phyloP scores from a whole-genome alignment of 2,113 vertebrate genomes.

The Tetrao urogallus region DNA sequence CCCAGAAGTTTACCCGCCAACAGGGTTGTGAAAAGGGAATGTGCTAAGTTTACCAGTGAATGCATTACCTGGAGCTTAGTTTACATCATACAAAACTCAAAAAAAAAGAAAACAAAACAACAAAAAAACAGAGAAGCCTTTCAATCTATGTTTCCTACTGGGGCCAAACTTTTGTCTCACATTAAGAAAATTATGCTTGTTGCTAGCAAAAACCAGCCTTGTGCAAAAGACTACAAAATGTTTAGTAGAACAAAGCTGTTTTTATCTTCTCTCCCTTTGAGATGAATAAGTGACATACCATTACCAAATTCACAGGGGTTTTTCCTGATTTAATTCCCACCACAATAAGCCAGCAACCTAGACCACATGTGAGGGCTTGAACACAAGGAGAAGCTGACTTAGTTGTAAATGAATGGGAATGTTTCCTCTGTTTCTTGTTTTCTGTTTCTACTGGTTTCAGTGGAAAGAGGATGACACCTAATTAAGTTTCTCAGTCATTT shows the following conservation, averaged over 20 bases:
- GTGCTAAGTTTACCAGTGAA: neutral
- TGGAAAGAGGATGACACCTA: neutral
- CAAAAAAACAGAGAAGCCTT: neutral
- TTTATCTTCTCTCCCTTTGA: neutral
- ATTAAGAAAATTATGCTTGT: neutral
- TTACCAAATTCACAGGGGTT: neutral
- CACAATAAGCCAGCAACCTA: neutral
- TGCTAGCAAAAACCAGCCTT: neutral
- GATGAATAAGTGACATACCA: neutral
- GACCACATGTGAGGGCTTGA: neutral
- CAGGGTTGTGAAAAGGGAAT: neutral
- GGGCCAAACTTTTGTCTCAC: neutral
- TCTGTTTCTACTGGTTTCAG: neutral
- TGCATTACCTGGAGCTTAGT: neutral
- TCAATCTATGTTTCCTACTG: neutral
- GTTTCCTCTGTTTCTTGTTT: neutral
- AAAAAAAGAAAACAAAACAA: neutral
- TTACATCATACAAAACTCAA: neutral
- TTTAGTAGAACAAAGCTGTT: neutral
- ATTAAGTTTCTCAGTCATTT: neutral
- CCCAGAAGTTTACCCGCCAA: neutral
- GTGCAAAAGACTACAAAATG: neutral
- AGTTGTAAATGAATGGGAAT: neutral
- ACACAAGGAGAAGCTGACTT: neutral
- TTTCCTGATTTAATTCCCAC: neutral